Percentiles rank a stretch among this genome's conserved stretches.
Conservation (phyloP, 2,797 vertebrate species). For the Mus spretus region DNA sequence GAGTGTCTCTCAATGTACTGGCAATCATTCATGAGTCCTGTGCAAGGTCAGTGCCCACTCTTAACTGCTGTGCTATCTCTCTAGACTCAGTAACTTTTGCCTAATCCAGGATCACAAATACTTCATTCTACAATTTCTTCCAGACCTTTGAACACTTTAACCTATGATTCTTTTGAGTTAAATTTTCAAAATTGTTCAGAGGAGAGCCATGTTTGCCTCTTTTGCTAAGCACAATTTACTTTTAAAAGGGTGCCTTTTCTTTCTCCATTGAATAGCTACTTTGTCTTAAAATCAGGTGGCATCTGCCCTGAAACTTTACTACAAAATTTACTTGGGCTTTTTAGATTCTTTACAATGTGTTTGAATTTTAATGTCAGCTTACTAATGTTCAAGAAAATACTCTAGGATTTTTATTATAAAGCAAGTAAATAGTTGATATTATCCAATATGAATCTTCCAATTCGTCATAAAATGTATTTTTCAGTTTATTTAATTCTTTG, state of each 20-base stretch:
- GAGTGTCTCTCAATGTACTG: neutral
- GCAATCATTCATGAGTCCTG: neutral
- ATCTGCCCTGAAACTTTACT: neutral
- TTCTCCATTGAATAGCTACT: neutral
- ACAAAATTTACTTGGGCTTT: neutral
- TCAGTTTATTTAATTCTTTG: neutral
- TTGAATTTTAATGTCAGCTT: slow-evolving; percentile 29
- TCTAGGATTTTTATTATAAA: slow-evolving; percentile 22
- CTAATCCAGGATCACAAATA: neutral
- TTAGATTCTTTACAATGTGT: neutral
- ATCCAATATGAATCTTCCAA: neutral
- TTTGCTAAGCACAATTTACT: neutral
- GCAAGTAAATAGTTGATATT: slow-evolving; percentile 8
- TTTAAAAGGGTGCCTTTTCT: neutral
- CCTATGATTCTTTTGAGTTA: slow-evolving; percentile 12
- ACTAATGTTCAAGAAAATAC: neutral
- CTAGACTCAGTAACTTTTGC: neutral
- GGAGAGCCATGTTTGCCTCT: neutral
- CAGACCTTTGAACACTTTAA: neutral
- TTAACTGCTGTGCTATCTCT: neutral
- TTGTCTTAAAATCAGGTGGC: slow-evolving; percentile 24
- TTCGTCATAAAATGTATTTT: neutral
- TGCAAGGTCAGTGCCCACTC: neutral
- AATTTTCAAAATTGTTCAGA: slow-evolving; percentile 33
- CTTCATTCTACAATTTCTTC: slow-evolving; percentile 29